Percentiles rank a stretch among this genome's conserved stretches.
These are phyloP conservation scores for Apostichopus japonicus DNA, from an alignment of 35 echinoderm and acorn worm species.

Conservation along the genomic window DNA sequence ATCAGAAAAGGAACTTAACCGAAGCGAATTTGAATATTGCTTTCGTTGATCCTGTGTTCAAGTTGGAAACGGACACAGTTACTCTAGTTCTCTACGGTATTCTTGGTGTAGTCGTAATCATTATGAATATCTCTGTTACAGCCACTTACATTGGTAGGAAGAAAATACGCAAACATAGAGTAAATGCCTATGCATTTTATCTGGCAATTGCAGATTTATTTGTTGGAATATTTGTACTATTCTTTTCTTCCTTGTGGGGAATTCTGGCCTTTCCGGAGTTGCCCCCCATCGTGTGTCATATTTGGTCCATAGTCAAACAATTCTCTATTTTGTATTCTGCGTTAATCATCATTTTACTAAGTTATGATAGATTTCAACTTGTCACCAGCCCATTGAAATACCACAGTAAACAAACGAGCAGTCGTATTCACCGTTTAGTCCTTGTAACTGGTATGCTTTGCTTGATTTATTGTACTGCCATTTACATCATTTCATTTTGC, in stretches of 20 bases:
- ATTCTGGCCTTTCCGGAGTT: neutral
- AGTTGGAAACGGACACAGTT: too few relatives aligned
- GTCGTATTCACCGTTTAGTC: neutral
- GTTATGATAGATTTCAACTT: slow-evolving; percentile 24
- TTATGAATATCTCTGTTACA: neutral
- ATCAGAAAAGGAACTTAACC: neutral
- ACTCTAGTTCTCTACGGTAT: neutral
- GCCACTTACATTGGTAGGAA: neutral
- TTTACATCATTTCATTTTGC: neutral
- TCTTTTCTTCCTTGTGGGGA: slow-evolving; percentile 10
- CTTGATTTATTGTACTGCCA: neutral
- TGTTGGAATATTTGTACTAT: slow-evolving; percentile 25
- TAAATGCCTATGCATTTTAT: slow-evolving; percentile 16
- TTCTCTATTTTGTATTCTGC: slow-evolving; percentile 23
- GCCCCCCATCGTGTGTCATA: neutral
- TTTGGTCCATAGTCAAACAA: neutral
- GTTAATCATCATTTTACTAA: slow-evolving; percentile 35
- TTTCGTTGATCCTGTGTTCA: too few relatives aligned
- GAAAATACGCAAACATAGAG: neutral
- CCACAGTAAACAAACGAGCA: neutral
- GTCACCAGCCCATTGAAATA: slow-evolving; percentile 14
- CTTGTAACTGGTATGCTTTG: neutral
- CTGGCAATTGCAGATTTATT: slow-evolving; percentile 9
- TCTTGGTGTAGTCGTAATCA: neutral
- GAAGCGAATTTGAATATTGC: neutral